Conservation (phyloP, 2,888 invertebrate species). For the Ferrisia virgata region DNA sequence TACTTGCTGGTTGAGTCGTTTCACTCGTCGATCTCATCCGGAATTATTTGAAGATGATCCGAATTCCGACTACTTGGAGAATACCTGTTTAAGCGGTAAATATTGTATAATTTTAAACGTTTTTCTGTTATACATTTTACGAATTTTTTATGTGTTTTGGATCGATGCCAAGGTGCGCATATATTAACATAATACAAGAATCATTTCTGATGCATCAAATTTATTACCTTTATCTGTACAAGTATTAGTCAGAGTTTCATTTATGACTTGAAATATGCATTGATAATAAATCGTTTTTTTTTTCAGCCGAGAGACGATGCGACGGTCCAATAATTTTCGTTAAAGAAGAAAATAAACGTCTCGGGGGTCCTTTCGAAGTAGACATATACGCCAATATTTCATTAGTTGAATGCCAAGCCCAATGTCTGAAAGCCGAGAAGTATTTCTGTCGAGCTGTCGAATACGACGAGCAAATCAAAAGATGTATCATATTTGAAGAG, state of each 20-base stretch:
- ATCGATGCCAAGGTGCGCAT: not conserved
- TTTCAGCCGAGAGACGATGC: constrained; percentile 75
- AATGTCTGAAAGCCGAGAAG: constrained; percentile 83
- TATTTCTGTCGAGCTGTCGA: constrained; percentile 86
- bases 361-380: constrained; percentile 84
- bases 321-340: constrained; percentile 84
- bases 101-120: constrained; percentile 1
- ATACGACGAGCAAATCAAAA: constrained; percentile 80
- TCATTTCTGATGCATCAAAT: no score
- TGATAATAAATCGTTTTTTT: no score
- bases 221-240: no score
- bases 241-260: no score
- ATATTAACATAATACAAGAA: not conserved
- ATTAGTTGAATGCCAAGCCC: constrained; percentile 80
- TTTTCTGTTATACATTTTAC: not conserved
- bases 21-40: constrained; percentile 81
- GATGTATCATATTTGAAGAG: constrained; percentile 86
- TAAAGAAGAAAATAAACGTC: constrained; percentile 82
- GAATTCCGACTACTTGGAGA: constrained; percentile 85
- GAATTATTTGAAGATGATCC: constrained; percentile 80
- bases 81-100: constrained; percentile 82
- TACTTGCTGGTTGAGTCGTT: constrained; percentile 75
- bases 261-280: no score
- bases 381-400: constrained; percentile 83
- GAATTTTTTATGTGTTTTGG: not conserved